Evolutionary conservation across 2,888 invertebrate genomes (phyloP).

Genomic region (Torymus tubicola): DNA sequence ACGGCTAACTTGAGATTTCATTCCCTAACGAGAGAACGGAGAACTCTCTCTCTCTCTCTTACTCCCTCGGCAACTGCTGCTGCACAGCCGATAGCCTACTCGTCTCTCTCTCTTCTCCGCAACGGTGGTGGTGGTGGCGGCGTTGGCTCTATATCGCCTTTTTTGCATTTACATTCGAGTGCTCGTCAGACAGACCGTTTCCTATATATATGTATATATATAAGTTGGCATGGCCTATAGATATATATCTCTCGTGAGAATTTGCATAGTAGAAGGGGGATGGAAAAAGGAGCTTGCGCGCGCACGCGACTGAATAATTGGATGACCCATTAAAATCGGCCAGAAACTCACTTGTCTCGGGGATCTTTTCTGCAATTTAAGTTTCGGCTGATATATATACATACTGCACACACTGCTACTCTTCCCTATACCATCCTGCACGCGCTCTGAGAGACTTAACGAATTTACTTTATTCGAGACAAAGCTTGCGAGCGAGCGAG

Average conservation of each 20-base stretch:
- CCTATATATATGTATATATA: no score
- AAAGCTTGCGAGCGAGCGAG: slow-evolving; percentile 20
- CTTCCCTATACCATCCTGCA: no score
- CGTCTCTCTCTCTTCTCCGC: background rate
- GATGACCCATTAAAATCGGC: slow-evolving; percentile 61
- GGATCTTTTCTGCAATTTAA: slow-evolving; percentile 52
- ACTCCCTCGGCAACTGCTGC: background rate
- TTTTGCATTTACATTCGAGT: slow-evolving; percentile 58
- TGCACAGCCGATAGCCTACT: background rate
- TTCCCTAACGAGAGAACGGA: slow-evolving; percentile 53
- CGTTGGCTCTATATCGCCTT: slow-evolving; percentile 26
- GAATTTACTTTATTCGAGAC: slow-evolving; percentile 48
- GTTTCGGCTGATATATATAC: slow-evolving; percentile 4
- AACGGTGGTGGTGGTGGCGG: no score
- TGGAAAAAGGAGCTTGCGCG: slow-evolving; percentile 27
- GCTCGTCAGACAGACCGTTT: slow-evolving; percentile 51
- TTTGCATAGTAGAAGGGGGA: slow-evolving; percentile 36
- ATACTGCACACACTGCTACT: no score
- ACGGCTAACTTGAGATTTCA: slow-evolving; percentile 46
- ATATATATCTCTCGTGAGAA: slow-evolving; percentile 45
- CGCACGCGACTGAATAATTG: slow-evolving; percentile 65
- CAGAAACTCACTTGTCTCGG: slow-evolving; percentile 50
- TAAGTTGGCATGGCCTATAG: slow-evolving; percentile 39
- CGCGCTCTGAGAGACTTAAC: slow-evolving; percentile 12
- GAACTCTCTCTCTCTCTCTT: background rate